Evolutionary conservation across 2,113 vertebrate genomes (phyloP), one percentile per base, ranked within the genome.

Genomic region (Accipiter cooperii): DNA sequence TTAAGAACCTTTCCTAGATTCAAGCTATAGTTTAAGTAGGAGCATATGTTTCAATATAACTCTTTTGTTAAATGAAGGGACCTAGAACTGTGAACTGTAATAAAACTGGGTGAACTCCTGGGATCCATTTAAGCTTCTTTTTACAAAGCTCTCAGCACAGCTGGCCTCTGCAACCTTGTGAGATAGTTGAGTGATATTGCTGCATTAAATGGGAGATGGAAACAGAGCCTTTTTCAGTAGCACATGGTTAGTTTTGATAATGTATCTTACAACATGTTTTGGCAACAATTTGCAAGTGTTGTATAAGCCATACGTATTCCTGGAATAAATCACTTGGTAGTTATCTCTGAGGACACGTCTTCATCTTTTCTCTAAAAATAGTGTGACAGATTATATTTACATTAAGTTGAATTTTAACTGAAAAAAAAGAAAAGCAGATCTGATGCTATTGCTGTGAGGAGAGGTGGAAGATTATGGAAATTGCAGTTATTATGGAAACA

Each of bases 301-400:
- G 33, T 60, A 36, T 70, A 84, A 94, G 51, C 46, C 49, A n/a
- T 28, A 58, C 4, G 17, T 66, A 54, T 69, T 91, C 29, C 34
- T 70, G 46, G 60, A 92, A 94, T 57, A 88, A 87, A 86, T 78
- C 64, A 75, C 8, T 17, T 91, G 33, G 31, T 64, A 89, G 68
- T 70, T 89, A 87, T 70, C 33, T 74, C 33, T 81, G n/a, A 90
- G 78, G 76, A 83, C 13, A 63, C 4, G 26, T 83, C 20, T 69
- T 91, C 52, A 57, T 84, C 31, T 95, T 68, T 82, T 66, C 51
- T 84, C 68, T 92, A 92, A 81, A 95, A 95, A 60, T 61, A 79
- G 70, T 34, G 46, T 89, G 87, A 81, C 64, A 94, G 64, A 74
- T 96, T 84, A 83, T 90, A 74, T 95, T 88, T 96, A 91, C 15